Base-by-base conservation (phyloP, 2,797 vertebrate genomes). In the Oreochromis mossambicus region DNA sequence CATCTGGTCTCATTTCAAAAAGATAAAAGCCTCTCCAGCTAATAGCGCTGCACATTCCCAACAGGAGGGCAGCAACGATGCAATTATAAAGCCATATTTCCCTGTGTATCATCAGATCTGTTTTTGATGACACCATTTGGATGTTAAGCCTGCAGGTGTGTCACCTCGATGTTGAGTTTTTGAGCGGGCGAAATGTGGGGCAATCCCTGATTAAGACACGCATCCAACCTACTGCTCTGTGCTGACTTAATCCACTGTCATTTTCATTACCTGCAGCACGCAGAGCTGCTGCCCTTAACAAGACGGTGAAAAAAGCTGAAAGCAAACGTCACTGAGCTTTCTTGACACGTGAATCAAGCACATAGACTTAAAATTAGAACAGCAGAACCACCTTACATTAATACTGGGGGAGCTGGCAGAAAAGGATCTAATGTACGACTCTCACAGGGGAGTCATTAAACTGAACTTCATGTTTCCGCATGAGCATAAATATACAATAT, bases 201-300 rank as follows among this genome's bases (percentile, higher is more conserved):
- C 93, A 96, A 96, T 96, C 94, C 90, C 87, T 36, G 94, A 95
- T 96, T 95, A 95, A 87, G 84, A 82, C 83, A 79, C 75, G 68
- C 43, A 4, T 66, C 82, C 87, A 55, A 90, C 88, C 93, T 86
- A 87, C 87, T 78, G 43, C 89, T 83, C 83, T 32, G 80, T 5
- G 90, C 63, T 4, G 83, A 85, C 78, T 34, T 94, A 94, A 96
- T 95, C 95, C 92, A 73, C 83, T 3, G 78, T 90, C 93, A 88
- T 91, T 93, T 93, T 93, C 91, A 92, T 95, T 92, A 95, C 95
- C 95, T 95, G 92, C 80, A 84, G 70, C 43, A 14, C 63, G 34
- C 19, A 26, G 13, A 52, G 80, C 79, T 84, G 63, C 77, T 41
- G 58, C 77, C 76, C 77, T 80, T 84, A 85, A 91, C 80, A 26